Evolutionary conservation across 2,113 vertebrate genomes (phyloP).

Genomic region (Climacteris rufus): DNA sequence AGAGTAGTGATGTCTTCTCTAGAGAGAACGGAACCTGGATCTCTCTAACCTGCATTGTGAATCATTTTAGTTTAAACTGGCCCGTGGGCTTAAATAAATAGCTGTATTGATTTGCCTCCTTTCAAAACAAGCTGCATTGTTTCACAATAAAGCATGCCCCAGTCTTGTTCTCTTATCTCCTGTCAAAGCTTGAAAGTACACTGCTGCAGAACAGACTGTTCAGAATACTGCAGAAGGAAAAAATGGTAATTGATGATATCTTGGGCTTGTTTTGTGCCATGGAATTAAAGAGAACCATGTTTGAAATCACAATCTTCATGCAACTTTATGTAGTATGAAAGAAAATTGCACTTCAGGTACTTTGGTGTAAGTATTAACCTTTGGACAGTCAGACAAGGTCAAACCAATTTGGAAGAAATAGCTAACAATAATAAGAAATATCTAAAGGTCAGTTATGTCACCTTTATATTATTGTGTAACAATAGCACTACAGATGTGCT

Average conservation of each 20-base stretch:
- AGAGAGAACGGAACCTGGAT: neutral
- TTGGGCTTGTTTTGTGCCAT: constrained; percentile 1
- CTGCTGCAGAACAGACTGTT: constrained; percentile 6
- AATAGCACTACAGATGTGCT: neutral
- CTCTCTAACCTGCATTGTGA: neutral
- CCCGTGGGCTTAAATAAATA: constrained; percentile 41
- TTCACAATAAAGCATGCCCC: constrained; percentile 18
- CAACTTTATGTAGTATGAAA: neutral
- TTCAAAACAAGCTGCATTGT: constrained; percentile 45
- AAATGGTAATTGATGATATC: constrained; percentile 39
- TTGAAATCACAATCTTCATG: constrained; percentile 14
- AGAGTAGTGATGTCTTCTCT: neutral
- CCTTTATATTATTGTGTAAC: neutral
- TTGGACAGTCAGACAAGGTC: neutral
- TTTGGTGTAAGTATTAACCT: constrained; percentile 21
- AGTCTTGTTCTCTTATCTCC: neutral
- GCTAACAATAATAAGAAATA: constrained; percentile 11
- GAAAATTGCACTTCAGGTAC: neutral
- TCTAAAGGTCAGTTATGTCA: neutral
- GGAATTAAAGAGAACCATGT: neutral
- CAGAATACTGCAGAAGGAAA: constrained; percentile 10
- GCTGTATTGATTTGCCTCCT: constrained; percentile 18
- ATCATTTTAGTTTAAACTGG: constrained; percentile 34
- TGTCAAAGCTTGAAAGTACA: constrained; percentile 22
- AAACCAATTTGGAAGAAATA: constrained; percentile 22